A percentile compares a stretch with the other conserved stretches of the same genome.
Evolutionary conservation across 2,888 invertebrate species (phyloP).

Genomic region (Troides aeacus): DNA sequence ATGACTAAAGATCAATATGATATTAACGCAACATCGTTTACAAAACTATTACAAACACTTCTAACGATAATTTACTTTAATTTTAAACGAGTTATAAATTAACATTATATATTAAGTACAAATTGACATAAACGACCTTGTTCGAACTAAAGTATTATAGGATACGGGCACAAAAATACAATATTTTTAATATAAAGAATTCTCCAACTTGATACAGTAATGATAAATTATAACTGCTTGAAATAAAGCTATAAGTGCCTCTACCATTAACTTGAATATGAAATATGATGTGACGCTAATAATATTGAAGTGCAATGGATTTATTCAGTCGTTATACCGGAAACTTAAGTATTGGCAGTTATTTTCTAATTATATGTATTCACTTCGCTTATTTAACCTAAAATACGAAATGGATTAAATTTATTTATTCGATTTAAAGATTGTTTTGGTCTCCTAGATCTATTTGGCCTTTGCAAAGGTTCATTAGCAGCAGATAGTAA

Average conservation of each 20-base stretch:
- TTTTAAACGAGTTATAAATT: too few relatives aligned
- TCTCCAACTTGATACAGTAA: background rate
- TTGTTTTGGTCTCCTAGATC: conserved; percentile 63
- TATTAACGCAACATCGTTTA: background rate
- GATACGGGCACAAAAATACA: background rate
- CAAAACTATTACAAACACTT: background rate
- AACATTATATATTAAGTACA: background rate
- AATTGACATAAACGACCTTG: background rate
- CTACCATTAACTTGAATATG: conserved; percentile 10
- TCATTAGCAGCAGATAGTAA: conserved; percentile 70
- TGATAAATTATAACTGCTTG: background rate
- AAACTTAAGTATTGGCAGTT: conserved; percentile 53
- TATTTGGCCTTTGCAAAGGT: conserved; percentile 63
- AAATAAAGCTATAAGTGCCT: conserved; percentile 1
- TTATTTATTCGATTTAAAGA: conserved; percentile 60
- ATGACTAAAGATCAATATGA: background rate
- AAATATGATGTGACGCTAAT: conserved; percentile 11
- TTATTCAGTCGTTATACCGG: conserved; percentile 37
- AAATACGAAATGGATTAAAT: conserved; percentile 74
- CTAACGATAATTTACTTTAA: background rate
- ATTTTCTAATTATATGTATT: conserved; percentile 33
- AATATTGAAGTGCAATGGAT: conserved; percentile 26
- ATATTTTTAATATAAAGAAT: background rate
- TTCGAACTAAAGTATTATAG: background rate
- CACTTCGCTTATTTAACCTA: conserved; percentile 54